phyloP scores from a whole-genome alignment of 2,888 invertebrate genomes.

The Scelioninae gen. 1 region DNA sequence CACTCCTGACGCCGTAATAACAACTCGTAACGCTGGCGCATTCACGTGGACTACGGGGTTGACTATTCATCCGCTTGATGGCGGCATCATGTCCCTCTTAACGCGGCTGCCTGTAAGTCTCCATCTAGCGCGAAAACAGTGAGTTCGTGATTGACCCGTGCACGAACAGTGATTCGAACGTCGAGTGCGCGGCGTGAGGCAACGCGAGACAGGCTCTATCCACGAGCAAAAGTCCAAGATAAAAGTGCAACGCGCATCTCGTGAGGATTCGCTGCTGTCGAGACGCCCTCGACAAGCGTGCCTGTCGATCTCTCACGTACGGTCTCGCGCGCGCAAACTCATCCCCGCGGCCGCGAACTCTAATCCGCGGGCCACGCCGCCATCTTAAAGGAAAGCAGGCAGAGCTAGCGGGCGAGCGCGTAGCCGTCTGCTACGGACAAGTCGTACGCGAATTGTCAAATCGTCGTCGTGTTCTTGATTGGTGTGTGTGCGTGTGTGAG shows the following conservation, averaged over 20 bases:
- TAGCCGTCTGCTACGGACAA: slow-evolving; percentile 66
- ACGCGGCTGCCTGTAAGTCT: slow-evolving; percentile 42
- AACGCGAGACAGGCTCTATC: slow-evolving; percentile 50
- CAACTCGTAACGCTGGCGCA: neutral
- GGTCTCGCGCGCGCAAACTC: slow-evolving; percentile 24
- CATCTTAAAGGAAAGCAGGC: slow-evolving; percentile 77
- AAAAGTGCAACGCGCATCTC: slow-evolving; percentile 43
- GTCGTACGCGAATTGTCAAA: slow-evolving; percentile 53
- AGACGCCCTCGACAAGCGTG: slow-evolving; percentile 33
- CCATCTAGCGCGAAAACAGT: slow-evolving; percentile 74
- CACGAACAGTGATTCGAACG: slow-evolving; percentile 75
- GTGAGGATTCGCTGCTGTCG: slow-evolving; percentile 37
- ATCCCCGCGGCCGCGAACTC: slow-evolving; percentile 70
- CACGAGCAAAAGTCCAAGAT: slow-evolving; percentile 55
- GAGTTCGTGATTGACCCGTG: slow-evolving; percentile 72
- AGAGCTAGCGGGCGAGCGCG: slow-evolving; percentile 37
- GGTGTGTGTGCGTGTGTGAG: slow-evolving; percentile 43
- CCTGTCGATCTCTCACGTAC: slow-evolving; percentile 8
- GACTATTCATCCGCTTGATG: slow-evolving; percentile 13
- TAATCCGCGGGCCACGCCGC: slow-evolving; percentile 75
- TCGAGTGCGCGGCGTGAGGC: slow-evolving; percentile 67
- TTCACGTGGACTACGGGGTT: neutral
- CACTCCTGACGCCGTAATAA: neutral
- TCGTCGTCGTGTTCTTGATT: slow-evolving; percentile 37
- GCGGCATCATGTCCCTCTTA: neutral